Percentiles rank a stretch among this genome's conserved stretches.
phyloP scores from a whole-genome alignment of 2,888 invertebrate genomes.

The Platypus cylindrus region DNA sequence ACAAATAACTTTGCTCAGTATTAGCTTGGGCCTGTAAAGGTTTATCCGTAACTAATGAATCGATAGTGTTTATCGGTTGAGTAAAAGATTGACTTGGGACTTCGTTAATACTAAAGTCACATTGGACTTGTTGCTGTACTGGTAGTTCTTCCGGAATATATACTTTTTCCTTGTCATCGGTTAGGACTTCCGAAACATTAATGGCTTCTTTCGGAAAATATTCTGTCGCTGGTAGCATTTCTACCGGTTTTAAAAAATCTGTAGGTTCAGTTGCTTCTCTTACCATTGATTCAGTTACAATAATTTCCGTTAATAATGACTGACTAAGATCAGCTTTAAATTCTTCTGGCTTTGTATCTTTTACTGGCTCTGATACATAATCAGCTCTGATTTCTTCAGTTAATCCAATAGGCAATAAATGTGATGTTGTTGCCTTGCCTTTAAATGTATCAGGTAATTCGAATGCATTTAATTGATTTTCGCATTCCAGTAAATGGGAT shows the following conservation, averaged over 20 bases:
- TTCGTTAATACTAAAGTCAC: slow-evolving; percentile 36
- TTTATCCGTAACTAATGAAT: slow-evolving; percentile 22
- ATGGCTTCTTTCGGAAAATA: slow-evolving; percentile 36
- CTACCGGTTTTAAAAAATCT: slow-evolving; percentile 21
- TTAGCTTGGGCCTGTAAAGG: slow-evolving; percentile 37
- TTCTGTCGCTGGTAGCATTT: slow-evolving; percentile 31
- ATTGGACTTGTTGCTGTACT: slow-evolving; percentile 33
- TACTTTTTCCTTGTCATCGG: slow-evolving; percentile 39
- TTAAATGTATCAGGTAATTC: slow-evolving; percentile 41
- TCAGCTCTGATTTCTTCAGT: slow-evolving; percentile 37
- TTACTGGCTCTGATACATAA: slow-evolving; percentile 28
- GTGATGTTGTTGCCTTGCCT: slow-evolving; percentile 38
- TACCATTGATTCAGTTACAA: slow-evolving; percentile 38
- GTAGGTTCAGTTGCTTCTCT: slow-evolving; percentile 40
- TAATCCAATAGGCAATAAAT: slow-evolving; percentile 41
- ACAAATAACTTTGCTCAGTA: slow-evolving; percentile 37
- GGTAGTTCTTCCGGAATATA: slow-evolving; percentile 31
- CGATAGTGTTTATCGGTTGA: slow-evolving; percentile 34
- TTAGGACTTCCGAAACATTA: slow-evolving; percentile 37
- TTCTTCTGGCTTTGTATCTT: slow-evolving; percentile 21
- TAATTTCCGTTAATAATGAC: slow-evolving; percentile 37
- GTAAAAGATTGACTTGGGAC: slow-evolving; percentile 39
- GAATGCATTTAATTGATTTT: slow-evolving; percentile 40
- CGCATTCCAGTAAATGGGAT: slow-evolving; percentile 52
- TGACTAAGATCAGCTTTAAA: slow-evolving; percentile 34